phyloP scores from a whole-genome alignment of 2,888 invertebrate species.

The Spisula solida region DNA sequence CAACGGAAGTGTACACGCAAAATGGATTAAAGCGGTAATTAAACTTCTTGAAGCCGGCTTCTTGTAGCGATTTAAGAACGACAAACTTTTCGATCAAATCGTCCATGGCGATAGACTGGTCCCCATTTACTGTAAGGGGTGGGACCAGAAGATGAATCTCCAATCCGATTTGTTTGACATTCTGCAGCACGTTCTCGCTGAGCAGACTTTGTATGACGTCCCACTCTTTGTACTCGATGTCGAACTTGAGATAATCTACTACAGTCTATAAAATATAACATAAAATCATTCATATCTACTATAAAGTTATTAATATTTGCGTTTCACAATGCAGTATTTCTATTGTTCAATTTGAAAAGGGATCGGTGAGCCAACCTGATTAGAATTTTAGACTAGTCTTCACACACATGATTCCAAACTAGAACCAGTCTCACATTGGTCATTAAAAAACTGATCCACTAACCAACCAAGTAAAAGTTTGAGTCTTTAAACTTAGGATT shows the following conservation, averaged over 20 bases:
- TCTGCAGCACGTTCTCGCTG: conserved; percentile 73
- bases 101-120: conserved; percentile 63
- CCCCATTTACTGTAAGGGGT: conserved; percentile 53
- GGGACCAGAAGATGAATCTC: conserved; percentile 81
- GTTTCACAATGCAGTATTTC: too few relatives aligned
- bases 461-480: too few relatives aligned
- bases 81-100: conserved; percentile 79
- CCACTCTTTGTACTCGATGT: conserved; percentile 87
- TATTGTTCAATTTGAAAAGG: too few relatives aligned
- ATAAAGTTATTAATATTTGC: too few relatives aligned
- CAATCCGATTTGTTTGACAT: conserved; percentile 83
- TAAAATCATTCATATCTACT: too few relatives aligned
- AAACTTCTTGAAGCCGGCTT: conserved; percentile 78
- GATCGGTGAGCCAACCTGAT: too few relatives aligned
- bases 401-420: too few relatives aligned
- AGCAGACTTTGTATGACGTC: conserved; percentile 76
- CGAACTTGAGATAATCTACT: conserved; percentile 87
- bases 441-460: too few relatives aligned
- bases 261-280: conserved; percentile 76
- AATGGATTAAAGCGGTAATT: conserved; percentile 82
- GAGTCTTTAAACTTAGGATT: too few relatives aligned
- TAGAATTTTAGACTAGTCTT: too few relatives aligned
- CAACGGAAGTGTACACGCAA: conserved; percentile 74
- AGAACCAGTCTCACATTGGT: too few relatives aligned
- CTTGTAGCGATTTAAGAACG: conserved; percentile 75